Percentiles rank a stretch among this genome's conserved stretches.
phyloP scores from a whole-genome alignment of 2,113 vertebrate genomes.

The Coracopsis vasa region DNA sequence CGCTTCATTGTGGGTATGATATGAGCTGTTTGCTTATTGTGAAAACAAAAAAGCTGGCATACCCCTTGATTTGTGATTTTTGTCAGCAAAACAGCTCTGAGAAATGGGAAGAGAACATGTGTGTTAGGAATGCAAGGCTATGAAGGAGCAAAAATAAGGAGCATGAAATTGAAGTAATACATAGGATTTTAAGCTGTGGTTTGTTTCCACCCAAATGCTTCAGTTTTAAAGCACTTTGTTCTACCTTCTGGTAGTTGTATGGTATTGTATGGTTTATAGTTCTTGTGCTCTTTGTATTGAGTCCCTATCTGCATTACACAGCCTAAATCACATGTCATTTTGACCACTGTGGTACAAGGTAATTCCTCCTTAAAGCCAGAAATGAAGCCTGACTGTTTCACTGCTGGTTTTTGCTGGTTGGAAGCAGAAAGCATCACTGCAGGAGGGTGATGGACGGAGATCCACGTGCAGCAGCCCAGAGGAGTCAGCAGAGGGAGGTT shows the following conservation, averaged over 20 bases:
- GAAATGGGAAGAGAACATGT: background rate
- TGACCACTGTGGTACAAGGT: rapidly evolving
- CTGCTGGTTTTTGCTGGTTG: background rate
- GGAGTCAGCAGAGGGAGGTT: constrained; percentile 83
- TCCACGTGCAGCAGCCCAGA: background rate
- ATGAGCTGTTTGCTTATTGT: background rate
- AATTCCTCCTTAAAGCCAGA: background rate
- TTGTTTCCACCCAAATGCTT: background rate
- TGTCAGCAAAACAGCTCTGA: background rate
- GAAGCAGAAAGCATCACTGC: background rate
- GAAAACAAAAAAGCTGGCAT: background rate
- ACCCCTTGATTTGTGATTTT: background rate
- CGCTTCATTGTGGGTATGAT: background rate
- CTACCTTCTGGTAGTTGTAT: rapidly evolving
- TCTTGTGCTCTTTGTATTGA: background rate
- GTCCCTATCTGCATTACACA: rapidly evolving
- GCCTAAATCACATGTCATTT: rapidly evolving
- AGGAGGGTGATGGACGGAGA: background rate
- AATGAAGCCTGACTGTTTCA: rapidly evolving
- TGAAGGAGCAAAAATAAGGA: background rate
- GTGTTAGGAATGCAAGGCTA: background rate
- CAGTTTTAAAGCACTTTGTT: background rate
- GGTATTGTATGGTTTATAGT: background rate
- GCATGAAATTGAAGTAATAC: background rate
- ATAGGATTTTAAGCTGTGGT: background rate